Percentiles rank a stretch among this genome's conserved stretches.
Conservation (phyloP, 2,113 vertebrate species). For the Trinectes maculatus region DNA sequence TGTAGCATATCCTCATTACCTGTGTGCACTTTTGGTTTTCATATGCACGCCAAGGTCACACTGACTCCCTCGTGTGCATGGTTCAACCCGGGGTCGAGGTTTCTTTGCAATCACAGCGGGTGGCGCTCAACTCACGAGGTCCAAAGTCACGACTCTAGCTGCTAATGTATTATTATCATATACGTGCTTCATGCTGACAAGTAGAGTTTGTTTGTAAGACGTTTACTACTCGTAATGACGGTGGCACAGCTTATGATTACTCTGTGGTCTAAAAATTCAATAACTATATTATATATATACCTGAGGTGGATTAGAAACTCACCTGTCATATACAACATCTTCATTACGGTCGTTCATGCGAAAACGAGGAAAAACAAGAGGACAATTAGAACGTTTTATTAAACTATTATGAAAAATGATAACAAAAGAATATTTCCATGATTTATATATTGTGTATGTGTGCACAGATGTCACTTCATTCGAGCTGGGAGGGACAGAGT, state of each 20-base stretch:
- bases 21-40: conserved; percentile 10
- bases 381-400: conserved; percentile 15
- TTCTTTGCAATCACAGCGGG: conserved; percentile 15
- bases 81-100: conserved; percentile 8
- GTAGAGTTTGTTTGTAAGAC: not conserved
- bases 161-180: conserved; percentile 14
- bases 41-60: conserved; percentile 38
- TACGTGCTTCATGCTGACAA: not conserved
- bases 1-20: not conserved
- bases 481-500: not conserved
- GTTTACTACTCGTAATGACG: conserved; percentile 1
- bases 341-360: conserved; percentile 18
- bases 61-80: not conserved
- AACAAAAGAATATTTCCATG: too few species aligned
- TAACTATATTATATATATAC: conserved; percentile 6
- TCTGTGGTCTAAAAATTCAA: not conserved
- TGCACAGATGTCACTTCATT: not conserved
- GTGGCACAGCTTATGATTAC: conserved; percentile 15
- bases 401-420: conserved; percentile 32
- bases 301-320: not conserved
- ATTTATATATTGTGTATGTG: not conserved
- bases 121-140: conserved; percentile 3
- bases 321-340: conserved; percentile 18
- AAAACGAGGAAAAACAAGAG: conserved; percentile 18
- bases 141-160: conserved; percentile 29